Evolutionary conservation across 2,888 invertebrate genomes (phyloP).

Genomic region (Cephus nigrinus): DNA sequence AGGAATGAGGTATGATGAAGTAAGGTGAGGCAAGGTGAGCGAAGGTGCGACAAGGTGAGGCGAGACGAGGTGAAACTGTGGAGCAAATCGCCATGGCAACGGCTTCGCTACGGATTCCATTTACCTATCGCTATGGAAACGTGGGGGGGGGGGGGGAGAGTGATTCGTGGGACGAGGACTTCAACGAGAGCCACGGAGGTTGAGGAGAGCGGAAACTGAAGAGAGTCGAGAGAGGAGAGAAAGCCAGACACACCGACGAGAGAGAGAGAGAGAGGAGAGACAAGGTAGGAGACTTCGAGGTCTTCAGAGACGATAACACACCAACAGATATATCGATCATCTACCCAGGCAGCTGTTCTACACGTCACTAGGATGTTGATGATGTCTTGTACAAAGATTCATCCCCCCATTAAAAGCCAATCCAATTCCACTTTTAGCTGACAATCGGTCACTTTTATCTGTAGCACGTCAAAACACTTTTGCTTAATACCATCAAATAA

Average conservation of each 20-base stretch:
- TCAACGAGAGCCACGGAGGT: constrained; percentile 1
- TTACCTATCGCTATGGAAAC: constrained; percentile 66
- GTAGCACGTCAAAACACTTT: background rate
- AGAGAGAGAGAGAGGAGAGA: constrained; percentile 8
- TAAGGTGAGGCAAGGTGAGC: constrained; percentile 7
- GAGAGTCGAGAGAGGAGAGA: constrained; percentile 27
- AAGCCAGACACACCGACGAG: constrained; percentile 20
- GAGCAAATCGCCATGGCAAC: constrained; percentile 64
- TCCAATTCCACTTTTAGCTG: background rate
- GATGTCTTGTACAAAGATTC: background rate
- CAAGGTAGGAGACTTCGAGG: constrained; percentile 26
- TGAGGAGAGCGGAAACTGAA: constrained; percentile 28
- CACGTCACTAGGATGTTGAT: constrained; percentile 9
- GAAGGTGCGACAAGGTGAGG: constrained; percentile 27
- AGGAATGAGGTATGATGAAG: background rate
- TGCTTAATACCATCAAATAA: background rate
- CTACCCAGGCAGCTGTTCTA: constrained; percentile 37
- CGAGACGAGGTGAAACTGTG: constrained; percentile 42
- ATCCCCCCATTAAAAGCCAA: background rate
- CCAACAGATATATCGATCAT: constrained; percentile 55
- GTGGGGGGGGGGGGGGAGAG: constrained; percentile 35
- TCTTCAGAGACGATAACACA: constrained; percentile 56
- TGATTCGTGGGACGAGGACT: background rate
- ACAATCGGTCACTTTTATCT: background rate
- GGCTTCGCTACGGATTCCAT: constrained; percentile 65